Conservation (phyloP, 1,140 invertebrate genomes). For the Ridgeia piscesae region DNA sequence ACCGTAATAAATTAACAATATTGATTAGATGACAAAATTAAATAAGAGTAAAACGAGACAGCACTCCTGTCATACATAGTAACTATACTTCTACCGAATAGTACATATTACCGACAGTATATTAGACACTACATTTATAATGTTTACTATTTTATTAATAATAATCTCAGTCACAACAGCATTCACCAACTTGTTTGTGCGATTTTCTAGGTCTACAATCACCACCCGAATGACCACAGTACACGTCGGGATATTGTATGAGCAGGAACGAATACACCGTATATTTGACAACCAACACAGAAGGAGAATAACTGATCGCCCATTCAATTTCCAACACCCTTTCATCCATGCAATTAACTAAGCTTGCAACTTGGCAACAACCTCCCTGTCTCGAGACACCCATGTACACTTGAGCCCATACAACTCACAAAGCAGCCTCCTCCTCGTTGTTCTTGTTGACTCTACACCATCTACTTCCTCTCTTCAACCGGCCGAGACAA, state of each 20-base stretch:
- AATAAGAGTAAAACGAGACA: no score
- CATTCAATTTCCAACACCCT: neutral
- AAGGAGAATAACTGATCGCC: conserved; percentile 77
- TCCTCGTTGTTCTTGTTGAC: neutral
- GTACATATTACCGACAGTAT: no score
- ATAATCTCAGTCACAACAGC: neutral
- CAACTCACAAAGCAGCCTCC: neutral
- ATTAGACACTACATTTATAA: neutral
- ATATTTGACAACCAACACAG: conserved; percentile 55
- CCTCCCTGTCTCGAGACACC: neutral
- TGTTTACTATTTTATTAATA: neutral
- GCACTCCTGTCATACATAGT: no score
- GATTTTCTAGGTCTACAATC: no score
- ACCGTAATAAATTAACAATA: no score
- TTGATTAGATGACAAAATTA: no score
- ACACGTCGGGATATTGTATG: neutral
- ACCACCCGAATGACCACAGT: neutral
- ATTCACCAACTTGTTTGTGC: neutral
- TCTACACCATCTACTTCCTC: neutral
- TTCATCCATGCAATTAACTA: neutral
- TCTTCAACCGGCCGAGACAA: neutral
- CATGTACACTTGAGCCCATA: neutral
- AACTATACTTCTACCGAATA: no score
- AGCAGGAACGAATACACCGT: neutral
- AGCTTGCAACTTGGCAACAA: neutral